Evolutionary conservation across 92 coral and sea anemone species (phyloP).

Genomic region (Phenganax marumi): DNA sequence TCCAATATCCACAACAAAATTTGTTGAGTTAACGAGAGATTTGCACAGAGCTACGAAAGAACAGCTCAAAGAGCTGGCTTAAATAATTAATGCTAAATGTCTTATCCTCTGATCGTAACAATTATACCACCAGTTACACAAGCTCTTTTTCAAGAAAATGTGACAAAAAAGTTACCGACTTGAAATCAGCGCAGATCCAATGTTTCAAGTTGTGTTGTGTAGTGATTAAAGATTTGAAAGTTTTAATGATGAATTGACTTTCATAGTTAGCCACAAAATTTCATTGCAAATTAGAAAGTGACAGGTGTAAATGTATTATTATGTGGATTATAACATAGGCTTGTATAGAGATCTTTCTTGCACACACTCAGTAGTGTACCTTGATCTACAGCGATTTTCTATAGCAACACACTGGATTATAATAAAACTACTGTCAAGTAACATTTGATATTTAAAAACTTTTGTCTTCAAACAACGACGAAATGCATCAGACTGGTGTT

Average conservation of each 20-base stretch:
- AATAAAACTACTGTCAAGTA: no score
- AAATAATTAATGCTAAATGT: constrained; percentile 25
- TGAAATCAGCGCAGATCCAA: not conserved
- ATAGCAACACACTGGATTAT: no score
- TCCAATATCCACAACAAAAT: not conserved
- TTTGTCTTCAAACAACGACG: no score
- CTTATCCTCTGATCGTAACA: not conserved
- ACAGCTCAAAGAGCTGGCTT: constrained; percentile 17
- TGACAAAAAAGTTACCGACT: not conserved
- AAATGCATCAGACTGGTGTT: no score
- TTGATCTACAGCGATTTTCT: no score
- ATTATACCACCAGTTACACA: constrained; percentile 16
- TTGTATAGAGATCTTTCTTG: no score
- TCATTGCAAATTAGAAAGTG: not conserved
- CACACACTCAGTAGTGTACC: no score
- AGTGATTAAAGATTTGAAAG: not conserved
- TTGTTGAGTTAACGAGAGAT: not conserved
- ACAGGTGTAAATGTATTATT: not conserved
- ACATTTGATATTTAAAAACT: no score
- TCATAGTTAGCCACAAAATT: constrained; percentile 9
- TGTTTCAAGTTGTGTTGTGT: no score
- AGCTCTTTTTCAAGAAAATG: not conserved
- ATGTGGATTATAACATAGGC: no score
- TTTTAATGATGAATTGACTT: constrained; percentile 2
- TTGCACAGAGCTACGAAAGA: not conserved